Conservation (phyloP, 2,888 invertebrate genomes). For the Nycteola revayana region DNA sequence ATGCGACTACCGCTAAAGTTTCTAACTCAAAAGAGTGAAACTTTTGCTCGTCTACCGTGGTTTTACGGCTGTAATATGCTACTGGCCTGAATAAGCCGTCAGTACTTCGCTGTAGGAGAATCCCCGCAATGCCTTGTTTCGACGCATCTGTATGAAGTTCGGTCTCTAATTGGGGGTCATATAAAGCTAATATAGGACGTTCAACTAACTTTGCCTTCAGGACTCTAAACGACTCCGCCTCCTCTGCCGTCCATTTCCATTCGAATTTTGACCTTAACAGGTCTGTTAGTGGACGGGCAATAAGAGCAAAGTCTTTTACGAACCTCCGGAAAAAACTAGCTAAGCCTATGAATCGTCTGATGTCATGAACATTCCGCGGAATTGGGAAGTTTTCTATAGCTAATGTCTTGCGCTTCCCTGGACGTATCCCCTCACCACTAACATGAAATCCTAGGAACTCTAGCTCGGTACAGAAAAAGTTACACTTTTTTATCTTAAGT, state of each 20-base stretch:
- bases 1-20: constrained; percentile 10
- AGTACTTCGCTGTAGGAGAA: neutral
- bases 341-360: neutral
- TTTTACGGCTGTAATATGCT: constrained; percentile 20
- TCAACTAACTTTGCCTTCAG: constrained; percentile 3
- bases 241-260: constrained; percentile 8
- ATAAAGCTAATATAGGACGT: neutral
- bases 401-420: neutral
- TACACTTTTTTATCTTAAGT: neutral
- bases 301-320: neutral
- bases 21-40: constrained; percentile 17
- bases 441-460: neutral
- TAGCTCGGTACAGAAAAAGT: neutral
- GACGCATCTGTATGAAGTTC: constrained; percentile 1
- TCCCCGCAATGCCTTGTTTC: neutral
- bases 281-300: constrained; percentile 8
- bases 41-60: constrained; percentile 16
- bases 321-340: constrained; percentile 1
- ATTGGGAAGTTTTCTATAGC: neutral
- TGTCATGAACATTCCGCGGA: neutral
- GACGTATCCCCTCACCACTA: neutral
- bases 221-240: constrained; percentile 2
- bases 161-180: neutral
- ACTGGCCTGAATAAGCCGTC: constrained; percentile 2
- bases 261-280: constrained; percentile 2